Percentiles rank a stretch among this genome's conserved stretches.
phyloP scores from a whole-genome alignment of 1,140 invertebrate genomes.

The Drosophila burlai region DNA sequence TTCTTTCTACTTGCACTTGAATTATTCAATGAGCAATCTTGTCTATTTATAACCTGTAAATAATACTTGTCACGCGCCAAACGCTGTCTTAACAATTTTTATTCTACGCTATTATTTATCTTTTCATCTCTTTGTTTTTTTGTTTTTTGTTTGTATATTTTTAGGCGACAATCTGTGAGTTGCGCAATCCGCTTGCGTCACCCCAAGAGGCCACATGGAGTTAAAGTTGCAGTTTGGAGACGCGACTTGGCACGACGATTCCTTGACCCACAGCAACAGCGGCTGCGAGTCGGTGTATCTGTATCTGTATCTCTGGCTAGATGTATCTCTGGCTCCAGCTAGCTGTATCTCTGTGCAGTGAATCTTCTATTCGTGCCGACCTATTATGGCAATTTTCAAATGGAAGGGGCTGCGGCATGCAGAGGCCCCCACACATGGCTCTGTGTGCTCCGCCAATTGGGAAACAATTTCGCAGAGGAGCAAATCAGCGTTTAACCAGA shows the following conservation, averaged over 20 bases:
- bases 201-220: neutral
- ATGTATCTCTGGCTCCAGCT: neutral
- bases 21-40: constrained; percentile 2
- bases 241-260: constrained; percentile 35
- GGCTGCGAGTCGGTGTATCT: neutral
- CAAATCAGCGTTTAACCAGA: constrained; percentile 74
- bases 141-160: neutral
- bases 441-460: constrained; percentile 52
- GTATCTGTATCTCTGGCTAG: constrained; percentile 33
- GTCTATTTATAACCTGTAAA: neutral
- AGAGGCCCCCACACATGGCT: constrained; percentile 35
- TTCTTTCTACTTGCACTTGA: neutral
- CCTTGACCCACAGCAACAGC: constrained; percentile 42
- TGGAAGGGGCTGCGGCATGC: neutral
- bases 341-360: constrained; percentile 18
- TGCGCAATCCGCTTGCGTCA: constrained; percentile 46
- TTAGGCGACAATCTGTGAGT: constrained; percentile 30
- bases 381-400: constrained; percentile 69
- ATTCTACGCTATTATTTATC: constrained; percentile 11
- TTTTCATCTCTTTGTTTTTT: neutral
- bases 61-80: constrained; percentile 26
- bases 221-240: neutral
- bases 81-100: constrained; percentile 3
- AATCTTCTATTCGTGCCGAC: constrained; percentile 34
- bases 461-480: constrained; percentile 75